Evolutionary conservation across 2,888 invertebrate species (phyloP).

Genomic region (Patella pellucida): DNA sequence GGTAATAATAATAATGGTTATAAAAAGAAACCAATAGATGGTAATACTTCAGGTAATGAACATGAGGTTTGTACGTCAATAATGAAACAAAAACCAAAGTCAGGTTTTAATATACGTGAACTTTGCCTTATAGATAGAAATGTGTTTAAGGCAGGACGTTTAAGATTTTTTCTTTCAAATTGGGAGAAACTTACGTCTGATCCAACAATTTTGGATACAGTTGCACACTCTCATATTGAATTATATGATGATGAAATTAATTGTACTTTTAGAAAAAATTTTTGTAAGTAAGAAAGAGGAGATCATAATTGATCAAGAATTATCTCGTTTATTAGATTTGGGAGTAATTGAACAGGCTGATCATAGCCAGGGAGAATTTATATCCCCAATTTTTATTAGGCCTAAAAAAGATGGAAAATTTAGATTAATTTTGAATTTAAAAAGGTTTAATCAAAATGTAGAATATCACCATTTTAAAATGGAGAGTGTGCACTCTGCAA

Average conservation of each 20-base stretch:
- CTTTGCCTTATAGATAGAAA: no score
- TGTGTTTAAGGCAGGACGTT: neutral
- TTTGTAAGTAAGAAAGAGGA: neutral
- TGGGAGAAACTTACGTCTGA: constrained; percentile 12
- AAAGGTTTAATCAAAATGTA: neutral
- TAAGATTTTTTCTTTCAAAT: neutral
- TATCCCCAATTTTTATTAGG: no score
- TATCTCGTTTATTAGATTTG: neutral
- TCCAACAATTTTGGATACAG: neutral
- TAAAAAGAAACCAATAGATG: no score
- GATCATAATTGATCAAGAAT: neutral
- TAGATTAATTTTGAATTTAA: neutral
- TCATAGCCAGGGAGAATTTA: no score
- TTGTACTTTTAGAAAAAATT: neutral
- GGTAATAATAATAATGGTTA: no score
- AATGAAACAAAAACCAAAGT: no score
- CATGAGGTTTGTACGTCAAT: no score
- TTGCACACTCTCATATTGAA: constrained; percentile 1
- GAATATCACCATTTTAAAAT: constrained; percentile 1
- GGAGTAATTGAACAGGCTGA: neutral
- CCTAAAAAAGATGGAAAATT: no score
- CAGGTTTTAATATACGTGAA: no score
- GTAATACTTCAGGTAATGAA: no score
- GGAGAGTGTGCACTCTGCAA: neutral
- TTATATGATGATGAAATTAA: neutral